phyloP scores from a whole-genome alignment of 37 sponge, comb jelly and placozoan genomes.

The Eunapius fragilis region DNA sequence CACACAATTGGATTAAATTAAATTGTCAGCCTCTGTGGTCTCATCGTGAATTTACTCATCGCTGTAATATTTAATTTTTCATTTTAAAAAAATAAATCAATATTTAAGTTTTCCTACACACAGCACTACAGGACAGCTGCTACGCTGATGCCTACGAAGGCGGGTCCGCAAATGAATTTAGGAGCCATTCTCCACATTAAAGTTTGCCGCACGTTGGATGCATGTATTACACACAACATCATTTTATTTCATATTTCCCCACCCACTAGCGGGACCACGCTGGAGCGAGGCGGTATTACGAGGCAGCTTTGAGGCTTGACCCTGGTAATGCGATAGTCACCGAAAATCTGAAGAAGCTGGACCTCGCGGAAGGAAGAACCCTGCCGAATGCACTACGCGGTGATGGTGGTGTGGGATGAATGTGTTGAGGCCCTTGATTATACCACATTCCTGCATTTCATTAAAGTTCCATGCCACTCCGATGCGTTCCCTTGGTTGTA shows the following conservation, averaged over 20 bases:
- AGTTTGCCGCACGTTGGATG: conserved; percentile 21
- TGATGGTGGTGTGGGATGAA: not conserved
- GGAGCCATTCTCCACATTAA: conserved; percentile 29
- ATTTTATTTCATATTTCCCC: not conserved
- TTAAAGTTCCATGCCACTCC: not conserved
- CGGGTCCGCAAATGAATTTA: conserved; percentile 15
- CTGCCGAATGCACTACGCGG: not conserved
- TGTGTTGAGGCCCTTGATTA: not conserved
- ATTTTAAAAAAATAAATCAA: too few species aligned
- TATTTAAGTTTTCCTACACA: too few species aligned
- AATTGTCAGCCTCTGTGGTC: too few species aligned
- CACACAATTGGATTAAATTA: too few species aligned
- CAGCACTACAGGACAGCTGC: conserved; percentile 17
- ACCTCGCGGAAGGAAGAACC: not conserved
- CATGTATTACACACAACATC: not conserved
- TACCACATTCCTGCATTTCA: not conserved
- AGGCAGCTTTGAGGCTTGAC: not conserved
- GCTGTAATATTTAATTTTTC: too few species aligned
- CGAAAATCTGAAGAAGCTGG: conserved; percentile 5
- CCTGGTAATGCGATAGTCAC: not conserved
- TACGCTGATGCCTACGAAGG: conserved; percentile 5
- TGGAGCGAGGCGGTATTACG: not conserved
- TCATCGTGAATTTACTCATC: too few species aligned
- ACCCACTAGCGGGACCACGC: not conserved
- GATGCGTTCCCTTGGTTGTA: not conserved